Evolutionary conservation across 2,797 vertebrate genomes (phyloP), one percentile per base, ranked within the genome.

Genomic region (Onychomys torridus): DNA sequence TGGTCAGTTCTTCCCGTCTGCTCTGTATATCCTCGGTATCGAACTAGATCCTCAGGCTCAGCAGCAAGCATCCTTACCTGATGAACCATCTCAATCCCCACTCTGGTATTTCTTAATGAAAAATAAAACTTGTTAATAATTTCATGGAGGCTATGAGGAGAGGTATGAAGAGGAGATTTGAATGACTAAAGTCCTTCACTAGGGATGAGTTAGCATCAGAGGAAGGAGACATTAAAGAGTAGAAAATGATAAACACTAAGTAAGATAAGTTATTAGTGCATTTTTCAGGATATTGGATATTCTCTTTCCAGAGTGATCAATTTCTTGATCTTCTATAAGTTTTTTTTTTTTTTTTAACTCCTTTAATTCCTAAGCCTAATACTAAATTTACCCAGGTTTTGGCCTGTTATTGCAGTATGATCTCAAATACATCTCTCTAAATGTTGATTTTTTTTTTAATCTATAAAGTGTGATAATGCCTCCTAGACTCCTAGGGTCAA

Each of bases 131-230:
- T 27, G 57, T 61, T 1, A 46, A 17, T 93, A 57, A 85, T 91
- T 34, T 69, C 49, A 82, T 49, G 57, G 85, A 94, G 49, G 46
- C 49, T 81, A n/a, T 37, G 46, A 52, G 65, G 37, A 96, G 43
- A 87, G 85, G 61, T 67, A 57, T 11, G 83, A 43, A 82, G 57
- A 82, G 57, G 65, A 79, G 27, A 93, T 93, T 90, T 95, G 73
- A 77, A 85, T 69, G 37, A 32, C 63, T 86, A 43, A 89, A 78
- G 43, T 67, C 69, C 84, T 93, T 81, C 21, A 25, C 37, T 95
- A 90, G 89, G 57, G 93, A 84, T 94, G 55, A 89, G 25, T 94
- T 16, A n/a, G 55, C 37, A 63, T 83, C 49, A 93, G 40, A 97
- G 69, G 43, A 52, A 76, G 34, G 37, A 7, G 37, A 90, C 37